A percentile compares a stretch with the other conserved stretches of the same genome.
These are phyloP conservation scores for Psittacula echo DNA, from an alignment of 2,797 vertebrate species.

Conservation along the genomic window DNA sequence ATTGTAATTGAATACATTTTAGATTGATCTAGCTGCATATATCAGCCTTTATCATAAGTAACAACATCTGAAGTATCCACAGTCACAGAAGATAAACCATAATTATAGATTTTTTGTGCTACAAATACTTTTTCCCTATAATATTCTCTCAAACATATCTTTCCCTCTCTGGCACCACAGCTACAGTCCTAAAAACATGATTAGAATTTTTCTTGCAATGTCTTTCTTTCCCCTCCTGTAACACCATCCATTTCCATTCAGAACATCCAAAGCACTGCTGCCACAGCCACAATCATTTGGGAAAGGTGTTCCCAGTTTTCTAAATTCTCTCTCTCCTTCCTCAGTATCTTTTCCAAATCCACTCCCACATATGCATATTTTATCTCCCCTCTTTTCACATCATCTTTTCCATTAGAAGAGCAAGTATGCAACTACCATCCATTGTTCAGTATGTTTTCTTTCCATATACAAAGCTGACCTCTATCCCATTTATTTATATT, in stretches of 20 bases:
- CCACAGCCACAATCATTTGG: neutral
- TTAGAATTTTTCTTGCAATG: neutral
- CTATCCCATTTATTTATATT: neutral
- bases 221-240: neutral
- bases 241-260: neutral
- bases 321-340: neutral
- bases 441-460: neutral
- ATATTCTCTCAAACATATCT: neutral
- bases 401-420: neutral
- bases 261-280: neutral
- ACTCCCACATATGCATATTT: neutral
- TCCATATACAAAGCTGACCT: neutral
- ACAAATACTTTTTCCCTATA: neutral
- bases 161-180: neutral
- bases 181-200: neutral
- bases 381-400: neutral
- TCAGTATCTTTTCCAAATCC: neutral
- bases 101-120: neutral
- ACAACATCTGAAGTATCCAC: neutral
- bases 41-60: neutral
- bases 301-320: neutral
- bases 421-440: neutral
- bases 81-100: neutral
- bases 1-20: constrained; percentile 48
- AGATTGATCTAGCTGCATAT: neutral